Evolutionary conservation across 35 echinoderm and acorn worm genomes (phyloP).

Genomic region (Holothuria glaberrima): DNA sequence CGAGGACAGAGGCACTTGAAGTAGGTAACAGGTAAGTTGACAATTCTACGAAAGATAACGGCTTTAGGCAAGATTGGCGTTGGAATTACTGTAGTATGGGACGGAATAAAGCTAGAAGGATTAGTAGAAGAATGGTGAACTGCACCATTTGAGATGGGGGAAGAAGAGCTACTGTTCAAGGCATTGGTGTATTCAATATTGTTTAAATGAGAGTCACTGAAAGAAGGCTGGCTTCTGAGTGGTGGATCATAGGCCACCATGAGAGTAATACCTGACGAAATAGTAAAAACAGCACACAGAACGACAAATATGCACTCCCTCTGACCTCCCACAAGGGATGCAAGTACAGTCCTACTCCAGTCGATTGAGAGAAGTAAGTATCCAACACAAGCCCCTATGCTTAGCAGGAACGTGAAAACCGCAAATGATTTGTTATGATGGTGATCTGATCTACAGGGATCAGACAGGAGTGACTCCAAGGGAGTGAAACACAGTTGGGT

Average conservation of each 20-base stretch:
- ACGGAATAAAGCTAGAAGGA: neutral
- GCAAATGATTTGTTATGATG: constrained; percentile 84
- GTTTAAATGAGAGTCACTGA: neutral
- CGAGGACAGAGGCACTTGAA: constrained; percentile 37
- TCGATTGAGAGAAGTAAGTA: constrained; percentile 80
- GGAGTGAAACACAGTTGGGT: constrained; percentile 86
- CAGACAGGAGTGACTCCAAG: constrained; percentile 85
- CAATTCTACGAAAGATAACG: neutral
- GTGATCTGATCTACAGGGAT: constrained; percentile 70
- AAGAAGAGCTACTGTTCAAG: neutral
- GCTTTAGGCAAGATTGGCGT: too few species aligned
- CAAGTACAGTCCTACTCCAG: constrained; percentile 67
- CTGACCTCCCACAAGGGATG: constrained; percentile 63
- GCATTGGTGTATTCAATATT: neutral
- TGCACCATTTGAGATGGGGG: neutral
- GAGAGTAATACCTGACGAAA: constrained; percentile 50
- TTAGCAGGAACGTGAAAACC: constrained; percentile 87
- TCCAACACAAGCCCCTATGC: constrained; percentile 83
- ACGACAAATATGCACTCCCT: constrained; percentile 80
- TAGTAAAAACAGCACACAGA: constrained; percentile 62
- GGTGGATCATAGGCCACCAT: constrained; percentile 73
- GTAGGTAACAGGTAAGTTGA: neutral
- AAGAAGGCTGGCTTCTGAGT: neutral
- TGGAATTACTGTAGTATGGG: neutral
- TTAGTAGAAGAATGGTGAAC: neutral